Conservation (phyloP, 2,888 invertebrate genomes). For the Oscheius sp. region DNA sequence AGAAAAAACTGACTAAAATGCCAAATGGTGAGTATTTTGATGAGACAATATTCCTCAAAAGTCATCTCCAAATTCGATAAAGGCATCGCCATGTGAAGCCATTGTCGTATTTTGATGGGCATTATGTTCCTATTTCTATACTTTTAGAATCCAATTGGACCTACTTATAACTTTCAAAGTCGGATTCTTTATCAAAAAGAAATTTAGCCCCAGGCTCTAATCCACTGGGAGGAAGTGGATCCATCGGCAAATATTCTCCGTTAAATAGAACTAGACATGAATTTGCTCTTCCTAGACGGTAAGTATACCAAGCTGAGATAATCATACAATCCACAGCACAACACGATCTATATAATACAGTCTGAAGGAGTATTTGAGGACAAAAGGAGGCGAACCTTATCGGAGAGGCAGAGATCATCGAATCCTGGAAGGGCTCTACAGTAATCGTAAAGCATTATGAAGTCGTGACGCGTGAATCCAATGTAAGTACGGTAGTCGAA, state of each 20-base stretch:
- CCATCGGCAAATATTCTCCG: constrained; percentile 45
- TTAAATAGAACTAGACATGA: constrained; percentile 40
- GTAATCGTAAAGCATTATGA: constrained; percentile 52
- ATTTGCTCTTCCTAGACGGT: constrained; percentile 32
- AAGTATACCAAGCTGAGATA: constrained; percentile 51
- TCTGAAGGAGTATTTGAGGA: constrained; percentile 16
- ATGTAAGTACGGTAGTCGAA: constrained; percentile 47
- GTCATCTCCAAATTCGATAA: constrained; percentile 40
- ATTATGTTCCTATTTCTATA: constrained; percentile 40
- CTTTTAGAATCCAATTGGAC: not conserved
- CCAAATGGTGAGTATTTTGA: constrained; percentile 53
- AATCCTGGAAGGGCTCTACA: constrained; percentile 48
- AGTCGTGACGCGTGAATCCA: constrained; percentile 49
- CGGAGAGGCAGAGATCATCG: constrained; percentile 35
- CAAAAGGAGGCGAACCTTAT: constrained; percentile 34
- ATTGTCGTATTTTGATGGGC: constrained; percentile 49
- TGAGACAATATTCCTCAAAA: constrained; percentile 48
- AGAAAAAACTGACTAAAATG: constrained; percentile 42
- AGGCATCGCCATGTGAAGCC: constrained; percentile 43
- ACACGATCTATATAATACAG: constrained; percentile 45
- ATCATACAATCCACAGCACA: constrained; percentile 54
- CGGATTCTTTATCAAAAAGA: constrained; percentile 32
- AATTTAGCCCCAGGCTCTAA: constrained; percentile 37
- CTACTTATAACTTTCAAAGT: constrained; percentile 50
- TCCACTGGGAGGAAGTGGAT: constrained; percentile 43